Evolutionary conservation across 2,888 invertebrate species (phyloP), one percentile per base, ranked within the genome.

Genomic region (Lasioglossum pauxillum): DNA sequence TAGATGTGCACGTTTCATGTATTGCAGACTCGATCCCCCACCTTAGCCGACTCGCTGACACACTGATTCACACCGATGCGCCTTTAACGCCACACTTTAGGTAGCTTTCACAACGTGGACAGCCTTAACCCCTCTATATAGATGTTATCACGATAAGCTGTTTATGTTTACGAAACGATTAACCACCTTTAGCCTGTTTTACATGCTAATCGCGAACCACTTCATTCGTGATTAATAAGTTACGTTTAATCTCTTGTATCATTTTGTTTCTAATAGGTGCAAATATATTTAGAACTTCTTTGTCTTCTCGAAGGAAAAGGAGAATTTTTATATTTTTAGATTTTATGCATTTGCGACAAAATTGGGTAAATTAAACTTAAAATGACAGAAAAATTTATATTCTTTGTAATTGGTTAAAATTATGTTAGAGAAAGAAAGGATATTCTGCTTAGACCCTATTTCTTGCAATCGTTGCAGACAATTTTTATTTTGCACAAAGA

Each of bases 1-100:
- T 88, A 83, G 75, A 80, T 85, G 85, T 88, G 71, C 78, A 76
- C 76, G 83, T 83, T 82, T 79, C 82, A 71, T 88, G 86, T 86
- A 69, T 85, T 74, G 79, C 44, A 60, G 27, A 16, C 69, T 31
- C 57, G 4, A 72, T 78, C 82, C 81, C 86, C 84, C 83, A 60
- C 78, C 44, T 38, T n/a, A 16, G 14, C 10, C 1, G 23, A 60
- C 38, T 38, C 44, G 23, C 19, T 27, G n/a, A 10, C 67, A 84
- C 88, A 83, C 81, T 76, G 80, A 85, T 82, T 84, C 85, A 85
- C 86, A 88, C 83, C n/a, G 72, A 73, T 53, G 31, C 80, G 57
- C 8, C 12, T 60, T 44, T 75, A 53, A 49, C 53, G 53, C 71
- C 44, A 71, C 78, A 53, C 75, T 69, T 85, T 79, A 85, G 10